These are phyloP conservation scores for Brachyrhaphis roseni DNA, from an alignment of 2,797 vertebrate species.

Conservation along the genomic window DNA sequence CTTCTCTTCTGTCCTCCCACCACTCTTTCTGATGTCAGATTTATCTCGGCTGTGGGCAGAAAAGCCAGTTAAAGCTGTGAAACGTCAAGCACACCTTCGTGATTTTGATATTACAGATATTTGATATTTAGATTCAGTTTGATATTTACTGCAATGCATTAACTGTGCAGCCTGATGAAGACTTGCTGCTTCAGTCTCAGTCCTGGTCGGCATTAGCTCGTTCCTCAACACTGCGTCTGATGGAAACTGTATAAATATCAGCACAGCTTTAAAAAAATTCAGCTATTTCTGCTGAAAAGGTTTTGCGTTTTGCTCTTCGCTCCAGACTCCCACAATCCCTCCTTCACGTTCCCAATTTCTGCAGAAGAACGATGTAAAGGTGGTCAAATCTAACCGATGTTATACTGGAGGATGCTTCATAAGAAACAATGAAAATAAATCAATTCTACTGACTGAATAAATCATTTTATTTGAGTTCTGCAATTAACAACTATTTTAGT, in stretches of 20 bases:
- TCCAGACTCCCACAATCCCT: conserved; percentile 2
- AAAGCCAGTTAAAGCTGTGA: neutral
- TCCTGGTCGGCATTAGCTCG: neutral
- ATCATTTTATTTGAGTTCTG: neutral
- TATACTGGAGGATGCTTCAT: neutral
- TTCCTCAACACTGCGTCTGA: neutral
- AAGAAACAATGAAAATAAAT: neutral
- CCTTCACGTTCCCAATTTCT: neutral
- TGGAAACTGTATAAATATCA: neutral
- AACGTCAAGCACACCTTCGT: neutral
- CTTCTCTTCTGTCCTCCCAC: neutral
- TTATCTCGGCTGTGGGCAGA: neutral
- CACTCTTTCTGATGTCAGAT: neutral
- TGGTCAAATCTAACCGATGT: neutral
- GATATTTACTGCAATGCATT: neutral
- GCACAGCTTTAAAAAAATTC: neutral
- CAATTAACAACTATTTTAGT: no score
- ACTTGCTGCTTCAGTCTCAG: neutral
- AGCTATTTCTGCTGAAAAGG: neutral
- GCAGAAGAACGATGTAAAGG: neutral
- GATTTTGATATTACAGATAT: neutral
- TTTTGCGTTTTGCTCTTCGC: neutral
- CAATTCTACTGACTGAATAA: neutral
- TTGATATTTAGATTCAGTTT: neutral
- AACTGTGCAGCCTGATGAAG: neutral